Conservation (phyloP, 2,797 vertebrate species). For the Pangasius djambal region DNA sequence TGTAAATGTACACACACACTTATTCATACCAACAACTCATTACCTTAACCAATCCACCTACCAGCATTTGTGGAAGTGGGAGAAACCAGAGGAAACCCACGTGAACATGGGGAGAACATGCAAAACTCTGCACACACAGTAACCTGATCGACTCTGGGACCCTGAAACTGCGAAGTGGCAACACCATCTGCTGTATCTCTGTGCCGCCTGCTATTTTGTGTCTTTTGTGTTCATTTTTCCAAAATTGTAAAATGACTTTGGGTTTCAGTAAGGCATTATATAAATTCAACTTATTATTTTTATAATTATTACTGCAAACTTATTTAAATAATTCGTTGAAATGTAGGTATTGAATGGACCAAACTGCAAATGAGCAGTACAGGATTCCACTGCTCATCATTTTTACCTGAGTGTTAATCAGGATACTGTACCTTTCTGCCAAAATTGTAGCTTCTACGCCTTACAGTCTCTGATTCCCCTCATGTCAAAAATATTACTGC, state of each 20-base stretch:
- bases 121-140: too few relatives aligned
- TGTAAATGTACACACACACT: too few relatives aligned
- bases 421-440: neutral
- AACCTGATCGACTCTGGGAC: neutral
- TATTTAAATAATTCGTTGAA: too few relatives aligned
- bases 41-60: too few relatives aligned
- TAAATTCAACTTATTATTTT: neutral
- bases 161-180: neutral
- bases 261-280: neutral
- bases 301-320: neutral
- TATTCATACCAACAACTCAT: too few relatives aligned
- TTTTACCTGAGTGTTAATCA: neutral
- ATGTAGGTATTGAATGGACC: too few relatives aligned
- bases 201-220: neutral
- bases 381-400: neutral
- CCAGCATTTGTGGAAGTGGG: too few relatives aligned
- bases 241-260: neutral
- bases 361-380: too few relatives aligned
- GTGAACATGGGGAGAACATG: too few relatives aligned
- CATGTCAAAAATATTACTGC: neutral
- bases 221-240: neutral
- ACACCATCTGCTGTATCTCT: neutral
- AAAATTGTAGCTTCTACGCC: neutral
- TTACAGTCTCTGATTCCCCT: neutral
- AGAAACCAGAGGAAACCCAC: too few relatives aligned